A percentile compares a stretch with the other conserved stretches of the same genome.
phyloP scores from a whole-genome alignment of 2,113 vertebrate genomes.

The Chionis minor region DNA sequence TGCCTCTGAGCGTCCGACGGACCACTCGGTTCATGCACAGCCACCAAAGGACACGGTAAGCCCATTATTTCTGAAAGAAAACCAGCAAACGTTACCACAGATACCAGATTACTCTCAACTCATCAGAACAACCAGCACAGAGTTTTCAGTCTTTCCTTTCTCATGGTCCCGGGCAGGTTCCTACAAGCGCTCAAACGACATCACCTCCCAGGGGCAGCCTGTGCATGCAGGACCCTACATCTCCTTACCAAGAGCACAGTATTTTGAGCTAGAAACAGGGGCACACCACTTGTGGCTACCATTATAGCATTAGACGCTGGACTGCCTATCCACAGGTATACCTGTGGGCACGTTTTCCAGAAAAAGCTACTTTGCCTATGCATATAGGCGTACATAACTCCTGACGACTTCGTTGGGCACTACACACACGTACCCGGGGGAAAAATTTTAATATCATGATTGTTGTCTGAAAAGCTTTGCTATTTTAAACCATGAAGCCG shows the following conservation, averaged over 20 bases:
- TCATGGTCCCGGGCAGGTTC: not conserved
- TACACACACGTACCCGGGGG: not conserved
- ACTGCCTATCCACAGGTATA: not conserved
- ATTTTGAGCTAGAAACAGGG: not conserved
- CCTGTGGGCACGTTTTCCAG: not conserved
- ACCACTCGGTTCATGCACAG: rapidly evolving
- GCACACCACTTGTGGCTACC: not conserved
- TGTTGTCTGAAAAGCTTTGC: not conserved
- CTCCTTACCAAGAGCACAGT: not conserved
- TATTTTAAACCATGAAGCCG: not conserved
- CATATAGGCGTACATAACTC: not conserved
- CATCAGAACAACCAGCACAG: not conserved
- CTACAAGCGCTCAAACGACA: not conserved
- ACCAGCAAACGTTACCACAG: not conserved
- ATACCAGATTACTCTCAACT: not conserved
- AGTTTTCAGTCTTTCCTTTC: not conserved
- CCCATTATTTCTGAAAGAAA: not conserved
- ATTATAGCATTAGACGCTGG: not conserved
- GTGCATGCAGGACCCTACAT: not conserved
- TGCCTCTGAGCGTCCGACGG: not conserved
- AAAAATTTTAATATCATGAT: not conserved
- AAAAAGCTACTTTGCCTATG: not conserved
- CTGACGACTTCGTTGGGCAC: not conserved
- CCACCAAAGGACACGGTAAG: not conserved
- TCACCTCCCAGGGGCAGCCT: not conserved